Percentiles rank a stretch among this genome's conserved stretches.
phyloP scores from a whole-genome alignment of 2,113 vertebrate genomes.

The Alectura lathami region DNA sequence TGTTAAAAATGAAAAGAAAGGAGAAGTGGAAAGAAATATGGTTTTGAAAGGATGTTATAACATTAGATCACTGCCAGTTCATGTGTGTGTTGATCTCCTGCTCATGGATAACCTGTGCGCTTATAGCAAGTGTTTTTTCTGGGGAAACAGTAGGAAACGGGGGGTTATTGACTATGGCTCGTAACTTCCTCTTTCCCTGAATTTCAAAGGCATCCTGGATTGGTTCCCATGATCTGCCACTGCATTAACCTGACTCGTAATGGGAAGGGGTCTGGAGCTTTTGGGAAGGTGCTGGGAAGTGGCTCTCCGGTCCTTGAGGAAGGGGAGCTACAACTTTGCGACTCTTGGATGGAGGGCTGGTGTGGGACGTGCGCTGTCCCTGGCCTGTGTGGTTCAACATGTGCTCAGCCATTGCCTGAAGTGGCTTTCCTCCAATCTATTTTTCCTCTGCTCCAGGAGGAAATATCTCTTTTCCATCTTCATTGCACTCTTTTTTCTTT shows the following conservation, averaged over 20 bases:
- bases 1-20: neutral
- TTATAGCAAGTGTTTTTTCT: neutral
- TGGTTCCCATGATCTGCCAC: neutral
- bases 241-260: neutral
- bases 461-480: neutral
- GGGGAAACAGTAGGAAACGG: neutral
- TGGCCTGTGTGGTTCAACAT: neutral
- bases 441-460: neutral
- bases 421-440: neutral
- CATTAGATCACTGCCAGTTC: neutral
- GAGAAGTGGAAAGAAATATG: rapidly evolving
- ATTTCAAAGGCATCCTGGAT: neutral
- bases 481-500: neutral
- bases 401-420: neutral
- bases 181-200: neutral
- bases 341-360: neutral
- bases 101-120: neutral
- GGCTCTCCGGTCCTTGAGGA: neutral
- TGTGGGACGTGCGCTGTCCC: neutral
- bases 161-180: rapidly evolving
- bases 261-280: neutral
- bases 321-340: neutral
- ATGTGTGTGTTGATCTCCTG: neutral
- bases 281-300: neutral
- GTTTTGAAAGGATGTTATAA: neutral